phyloP scores from a whole-genome alignment of 2,888 invertebrate genomes.

The Ypsolopha sequella region DNA sequence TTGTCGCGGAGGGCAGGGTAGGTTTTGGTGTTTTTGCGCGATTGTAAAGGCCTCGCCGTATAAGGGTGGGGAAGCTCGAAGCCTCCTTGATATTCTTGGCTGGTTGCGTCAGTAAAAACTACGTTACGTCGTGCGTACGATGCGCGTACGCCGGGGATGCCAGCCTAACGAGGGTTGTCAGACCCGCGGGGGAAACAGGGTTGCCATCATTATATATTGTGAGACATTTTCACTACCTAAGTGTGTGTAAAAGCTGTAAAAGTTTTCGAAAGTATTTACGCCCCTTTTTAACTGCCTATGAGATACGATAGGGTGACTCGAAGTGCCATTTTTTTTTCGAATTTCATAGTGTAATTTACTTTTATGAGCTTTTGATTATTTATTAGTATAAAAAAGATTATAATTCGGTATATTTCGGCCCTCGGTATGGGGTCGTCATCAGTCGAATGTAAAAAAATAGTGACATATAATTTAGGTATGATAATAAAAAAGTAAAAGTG shows the following conservation, averaged over 20 bases:
- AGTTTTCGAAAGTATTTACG: too few species aligned
- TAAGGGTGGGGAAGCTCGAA: conserved; percentile 53
- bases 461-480: too few species aligned
- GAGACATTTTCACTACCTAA: neutral
- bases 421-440: too few species aligned
- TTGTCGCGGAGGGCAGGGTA: neutral
- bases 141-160: conserved; percentile 41
- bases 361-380: too few species aligned
- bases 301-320: neutral
- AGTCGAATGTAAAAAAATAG: too few species aligned
- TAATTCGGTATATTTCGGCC: too few species aligned
- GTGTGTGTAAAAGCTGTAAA: neutral
- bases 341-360: too few species aligned
- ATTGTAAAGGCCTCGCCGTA: conserved; percentile 38
- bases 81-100: conserved; percentile 42
- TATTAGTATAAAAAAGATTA: too few species aligned
- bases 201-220: conserved; percentile 10
- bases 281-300: too few species aligned
- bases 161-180: conserved; percentile 28
- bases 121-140: conserved; percentile 55
- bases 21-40: neutral
- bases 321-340: too few species aligned
- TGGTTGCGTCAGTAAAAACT: conserved; percentile 45
- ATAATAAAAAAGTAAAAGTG: too few species aligned
- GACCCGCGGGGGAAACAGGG: conserved; percentile 12